Base-by-base conservation (phyloP, 1,140 invertebrate genomes). In the Drosophila lacertosa region DNA sequence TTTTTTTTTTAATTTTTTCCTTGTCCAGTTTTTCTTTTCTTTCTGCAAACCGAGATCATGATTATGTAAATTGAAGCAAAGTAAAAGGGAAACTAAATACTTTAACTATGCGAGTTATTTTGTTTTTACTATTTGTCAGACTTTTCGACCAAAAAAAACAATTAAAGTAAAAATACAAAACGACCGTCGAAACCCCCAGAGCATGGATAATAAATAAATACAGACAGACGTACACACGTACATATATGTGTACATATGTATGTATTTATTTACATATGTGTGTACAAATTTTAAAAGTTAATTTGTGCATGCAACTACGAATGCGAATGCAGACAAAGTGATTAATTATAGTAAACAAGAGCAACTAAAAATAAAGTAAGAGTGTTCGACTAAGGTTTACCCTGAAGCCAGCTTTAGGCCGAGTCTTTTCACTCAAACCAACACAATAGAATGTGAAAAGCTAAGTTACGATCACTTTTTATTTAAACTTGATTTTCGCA, bases 21-120 rank as follows among this genome's bases (percentile, higher is more conserved):
- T 16, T 71, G 62, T 71, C 62, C 63, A 71, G 48, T 54, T 53
- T 58, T 53, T 48, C 57, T 77, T 59, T 67, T 55, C 47, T 71
- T 58, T 71, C 73, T 54, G 59, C 63, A 67, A 55, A 29, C 29
- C 67, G 72, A 45, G 63, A 79, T 79, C 47, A 80, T 81, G 81
- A 84, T 84, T 84, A 84, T 84, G 81, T 86, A 84, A 84, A 84
- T 81, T 76, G 77, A 74, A 64, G 77, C 77, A 73, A 86, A 84
- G 80, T 84, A 84, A 84, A 84, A 84, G 80, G 80, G 81, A 84
- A 84, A 84, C 80, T 81, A 86, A 84, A 84, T 77, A 81, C 81
- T 53, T 40, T 55, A 79, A 63, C 68, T 68, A 70, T 40, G 37
- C 51, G 16, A 26, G 44, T 48, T 10, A 13, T 24, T 29, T 29